phyloP scores from a whole-genome alignment of 2,888 invertebrate genomes.

The Drosophila tripunctata region DNA sequence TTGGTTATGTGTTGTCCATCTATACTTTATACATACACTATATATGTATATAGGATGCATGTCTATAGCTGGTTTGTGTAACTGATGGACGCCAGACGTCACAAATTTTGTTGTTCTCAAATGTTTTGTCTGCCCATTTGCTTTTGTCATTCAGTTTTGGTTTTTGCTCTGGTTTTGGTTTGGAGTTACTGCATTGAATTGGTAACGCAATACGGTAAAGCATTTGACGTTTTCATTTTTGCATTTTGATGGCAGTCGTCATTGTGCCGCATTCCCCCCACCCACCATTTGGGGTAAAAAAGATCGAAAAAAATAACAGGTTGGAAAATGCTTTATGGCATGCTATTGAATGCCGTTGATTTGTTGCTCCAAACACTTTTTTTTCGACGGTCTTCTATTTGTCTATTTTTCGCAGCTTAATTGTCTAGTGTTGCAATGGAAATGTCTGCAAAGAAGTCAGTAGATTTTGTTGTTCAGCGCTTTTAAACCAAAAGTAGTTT shows the following conservation, averaged over 20 bases:
- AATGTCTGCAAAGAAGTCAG: slow-evolving; percentile 9
- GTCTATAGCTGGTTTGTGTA: slow-evolving; percentile 40
- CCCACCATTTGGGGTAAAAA: not conserved
- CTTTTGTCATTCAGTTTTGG: slow-evolving; percentile 61
- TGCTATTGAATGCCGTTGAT: slow-evolving; percentile 75
- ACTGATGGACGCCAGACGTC: slow-evolving; percentile 72
- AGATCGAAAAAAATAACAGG: slow-evolving; percentile 6
- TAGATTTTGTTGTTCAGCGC: slow-evolving; percentile 15
- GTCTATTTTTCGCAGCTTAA: slow-evolving; percentile 16
- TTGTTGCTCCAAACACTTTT: slow-evolving; percentile 54
- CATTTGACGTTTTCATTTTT: slow-evolving; percentile 71
- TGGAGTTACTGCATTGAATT: slow-evolving; percentile 45
- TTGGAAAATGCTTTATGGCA: slow-evolving; percentile 73
- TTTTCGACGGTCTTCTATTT: slow-evolving; percentile 1
- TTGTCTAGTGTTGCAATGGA: slow-evolving; percentile 31
- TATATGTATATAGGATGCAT: not conserved
- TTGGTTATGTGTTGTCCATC: slow-evolving; percentile 29
- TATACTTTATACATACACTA: not conserved
- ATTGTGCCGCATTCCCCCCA: slow-evolving; percentile 29
- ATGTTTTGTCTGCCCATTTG: slow-evolving; percentile 50
- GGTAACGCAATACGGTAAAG: slow-evolving; percentile 54
- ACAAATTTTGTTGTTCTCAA: slow-evolving; percentile 31
- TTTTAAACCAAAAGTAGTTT: not conserved
- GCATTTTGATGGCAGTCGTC: slow-evolving; percentile 78
- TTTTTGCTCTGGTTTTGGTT: slow-evolving; percentile 18